phyloP scores from a whole-genome alignment of 2,797 vertebrate genomes.

The Todus mexicanus region DNA sequence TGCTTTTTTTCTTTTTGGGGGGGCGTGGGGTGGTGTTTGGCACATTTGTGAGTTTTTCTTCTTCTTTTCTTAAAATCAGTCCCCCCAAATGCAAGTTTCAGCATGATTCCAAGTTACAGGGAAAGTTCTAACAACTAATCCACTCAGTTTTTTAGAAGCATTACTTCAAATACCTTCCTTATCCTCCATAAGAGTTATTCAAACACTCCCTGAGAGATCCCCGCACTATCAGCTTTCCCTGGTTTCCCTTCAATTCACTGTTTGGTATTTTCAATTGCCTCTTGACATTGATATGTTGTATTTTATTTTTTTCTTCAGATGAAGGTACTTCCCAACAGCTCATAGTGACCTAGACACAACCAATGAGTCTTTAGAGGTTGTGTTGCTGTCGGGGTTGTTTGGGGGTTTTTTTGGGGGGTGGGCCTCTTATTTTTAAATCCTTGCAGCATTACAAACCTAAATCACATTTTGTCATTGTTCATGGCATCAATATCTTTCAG shows the following conservation, averaged over 20 bases:
- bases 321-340: background rate
- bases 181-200: background rate
- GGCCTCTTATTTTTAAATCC: background rate
- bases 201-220: background rate
- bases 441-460: background rate
- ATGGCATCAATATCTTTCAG: background rate
- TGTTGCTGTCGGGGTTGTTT: background rate
- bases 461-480: background rate
- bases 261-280: background rate
- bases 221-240: background rate
- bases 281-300: background rate
- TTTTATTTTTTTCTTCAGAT: background rate
- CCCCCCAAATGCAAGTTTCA: background rate
- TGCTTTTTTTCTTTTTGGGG: background rate
- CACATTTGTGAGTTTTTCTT: background rate
- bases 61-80: background rate
- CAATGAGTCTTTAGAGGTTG: background rate
- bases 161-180: background rate
- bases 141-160: background rate
- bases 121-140: background rate
- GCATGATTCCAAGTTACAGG: background rate
- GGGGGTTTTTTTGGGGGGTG: too few relatives aligned
- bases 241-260: background rate
- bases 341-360: background rate
- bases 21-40: background rate